Evolutionary conservation across 1,140 invertebrate species (phyloP).

Genomic region (Drosophila nasuta): DNA sequence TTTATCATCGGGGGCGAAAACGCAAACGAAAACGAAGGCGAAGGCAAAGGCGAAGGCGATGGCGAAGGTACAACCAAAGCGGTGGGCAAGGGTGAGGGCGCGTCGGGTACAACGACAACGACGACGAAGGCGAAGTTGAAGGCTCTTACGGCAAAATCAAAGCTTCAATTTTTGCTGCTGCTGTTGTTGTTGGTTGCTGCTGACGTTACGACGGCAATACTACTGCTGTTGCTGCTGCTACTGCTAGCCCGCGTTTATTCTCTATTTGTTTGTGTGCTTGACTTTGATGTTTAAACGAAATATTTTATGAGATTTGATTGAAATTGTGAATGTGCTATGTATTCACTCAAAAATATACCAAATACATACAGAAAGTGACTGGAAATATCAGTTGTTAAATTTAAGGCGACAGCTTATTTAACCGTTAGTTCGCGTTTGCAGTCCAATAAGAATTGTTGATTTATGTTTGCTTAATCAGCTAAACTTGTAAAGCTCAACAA

Average conservation of each 20-base stretch:
- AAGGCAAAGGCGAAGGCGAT: neutral
- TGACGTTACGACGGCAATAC: neutral
- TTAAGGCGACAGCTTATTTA: constrained; percentile 10
- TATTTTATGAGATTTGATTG: constrained; percentile 67
- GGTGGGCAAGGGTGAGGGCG: neutral
- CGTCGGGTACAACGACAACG: neutral
- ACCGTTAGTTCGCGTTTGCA: constrained; percentile 27
- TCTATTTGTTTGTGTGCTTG: constrained; percentile 15
- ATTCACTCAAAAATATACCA: constrained; percentile 7
- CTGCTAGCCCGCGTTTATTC: constrained; percentile 14
- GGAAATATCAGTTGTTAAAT: constrained; percentile 1
- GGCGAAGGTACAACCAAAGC: neutral
- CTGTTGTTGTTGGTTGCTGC: constrained; percentile 27
- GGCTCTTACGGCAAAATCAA: constrained; percentile 46
- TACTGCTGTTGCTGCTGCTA: constrained; percentile 19
- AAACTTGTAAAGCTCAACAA: constrained; percentile 6
- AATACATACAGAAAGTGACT: constrained; percentile 15
- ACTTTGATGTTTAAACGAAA: constrained; percentile 71
- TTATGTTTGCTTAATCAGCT: constrained; percentile 43
- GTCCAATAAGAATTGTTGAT: constrained; percentile 49
- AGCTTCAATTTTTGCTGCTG: constrained; percentile 34
- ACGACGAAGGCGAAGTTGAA: constrained; percentile 15
- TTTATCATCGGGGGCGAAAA: constrained; percentile 33
- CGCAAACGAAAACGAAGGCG: neutral
- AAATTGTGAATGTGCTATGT: constrained; percentile 49